Conservation (phyloP, 1,140 invertebrate genomes). For the Acromyrmex echinatior region DNA sequence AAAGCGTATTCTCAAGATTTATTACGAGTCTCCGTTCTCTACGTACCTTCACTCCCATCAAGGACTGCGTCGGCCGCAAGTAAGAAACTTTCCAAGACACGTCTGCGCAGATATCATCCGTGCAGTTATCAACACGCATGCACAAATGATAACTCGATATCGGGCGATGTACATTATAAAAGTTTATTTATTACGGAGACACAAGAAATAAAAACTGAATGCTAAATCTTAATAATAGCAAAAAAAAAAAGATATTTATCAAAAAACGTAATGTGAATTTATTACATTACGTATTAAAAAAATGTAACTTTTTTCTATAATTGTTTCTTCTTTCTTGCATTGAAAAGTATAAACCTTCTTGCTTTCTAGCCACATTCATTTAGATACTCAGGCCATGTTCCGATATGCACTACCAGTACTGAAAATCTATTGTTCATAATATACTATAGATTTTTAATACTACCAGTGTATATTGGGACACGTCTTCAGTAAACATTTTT, state of each 20-base stretch:
- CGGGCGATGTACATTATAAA: conserved; percentile 23
- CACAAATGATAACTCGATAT: conserved; percentile 38
- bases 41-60: conserved; percentile 25
- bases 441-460: too few species aligned
- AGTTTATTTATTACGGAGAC: conserved; percentile 20
- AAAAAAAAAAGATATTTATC: not conserved
- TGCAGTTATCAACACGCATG: conserved; percentile 21
- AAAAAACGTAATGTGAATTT: not conserved
- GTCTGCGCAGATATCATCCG: conserved; percentile 1
- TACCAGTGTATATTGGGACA: too few species aligned
- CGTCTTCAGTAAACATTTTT: too few species aligned
- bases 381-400: too few species aligned
- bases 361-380: too few species aligned
- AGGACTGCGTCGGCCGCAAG: not conserved
- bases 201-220: not conserved
- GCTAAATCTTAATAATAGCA: not conserved
- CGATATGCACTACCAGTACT: too few species aligned
- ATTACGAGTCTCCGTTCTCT: conserved; percentile 34
- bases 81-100: conserved; percentile 31
- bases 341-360: too few species aligned
- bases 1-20: conserved; percentile 35
- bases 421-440: too few species aligned
- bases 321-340: not conserved
- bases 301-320: not conserved
- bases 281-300: not conserved